Evolutionary conservation across 2,797 vertebrate species (phyloP).

Genomic region (Scomberomorus guttatus): DNA sequence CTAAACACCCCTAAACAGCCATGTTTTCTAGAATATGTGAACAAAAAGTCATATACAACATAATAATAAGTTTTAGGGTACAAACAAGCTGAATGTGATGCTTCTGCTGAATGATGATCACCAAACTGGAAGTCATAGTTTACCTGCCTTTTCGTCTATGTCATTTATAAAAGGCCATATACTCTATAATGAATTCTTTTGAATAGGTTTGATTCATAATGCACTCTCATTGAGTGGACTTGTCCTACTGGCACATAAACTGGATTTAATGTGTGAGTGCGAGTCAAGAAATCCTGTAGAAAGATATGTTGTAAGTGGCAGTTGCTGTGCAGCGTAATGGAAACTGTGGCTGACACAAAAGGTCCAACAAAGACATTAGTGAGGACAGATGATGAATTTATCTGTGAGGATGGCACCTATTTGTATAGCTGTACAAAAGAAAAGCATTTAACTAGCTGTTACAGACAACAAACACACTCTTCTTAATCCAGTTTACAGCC

Average conservation of each 20-base stretch:
- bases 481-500: neutral
- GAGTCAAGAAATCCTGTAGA: slow-evolving; percentile 23
- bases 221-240: slow-evolving; percentile 20
- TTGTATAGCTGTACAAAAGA: neutral
- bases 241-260: slow-evolving; percentile 5
- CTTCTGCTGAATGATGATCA: neutral
- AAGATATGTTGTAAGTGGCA: slow-evolving; percentile 27
- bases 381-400: slow-evolving; percentile 34
- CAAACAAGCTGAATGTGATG: neutral
- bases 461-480: neutral
- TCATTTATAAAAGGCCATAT: neutral
- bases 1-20: neutral
- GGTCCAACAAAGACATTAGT: slow-evolving; percentile 41
- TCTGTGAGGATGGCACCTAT: slow-evolving; percentile 3
- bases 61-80: neutral
- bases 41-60: neutral
- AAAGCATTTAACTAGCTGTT: slow-evolving; percentile 6
- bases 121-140: neutral
- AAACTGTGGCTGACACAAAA: slow-evolving; percentile 57
- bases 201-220: neutral
- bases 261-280: slow-evolving; percentile 13
- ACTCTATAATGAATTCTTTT: neutral
- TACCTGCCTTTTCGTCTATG: neutral
- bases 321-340: slow-evolving; percentile 50
- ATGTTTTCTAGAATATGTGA: neutral